Percentiles rank a stretch among this genome's conserved stretches.
These are phyloP conservation scores for Lagorchestes hirsutus DNA, from an alignment of 2,797 vertebrate genomes.

Conservation along the genomic window DNA sequence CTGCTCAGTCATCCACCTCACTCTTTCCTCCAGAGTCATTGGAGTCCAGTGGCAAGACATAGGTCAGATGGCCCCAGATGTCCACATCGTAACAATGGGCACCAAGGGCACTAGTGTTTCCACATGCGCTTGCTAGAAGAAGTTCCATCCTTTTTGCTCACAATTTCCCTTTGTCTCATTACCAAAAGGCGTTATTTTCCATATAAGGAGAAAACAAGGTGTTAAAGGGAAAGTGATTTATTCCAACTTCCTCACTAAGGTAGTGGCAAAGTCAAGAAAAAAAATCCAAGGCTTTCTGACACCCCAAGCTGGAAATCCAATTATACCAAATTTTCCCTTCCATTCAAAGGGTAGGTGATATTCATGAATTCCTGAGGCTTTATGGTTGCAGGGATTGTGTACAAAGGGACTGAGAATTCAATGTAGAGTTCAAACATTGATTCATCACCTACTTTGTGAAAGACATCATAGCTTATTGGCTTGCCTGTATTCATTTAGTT, in stretches of 20 bases:
- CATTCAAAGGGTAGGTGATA: not conserved
- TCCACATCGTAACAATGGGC: not conserved
- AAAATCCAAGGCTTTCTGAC: slow-evolving; percentile 7
- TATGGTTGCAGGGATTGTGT: not conserved
- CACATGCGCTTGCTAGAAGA: not conserved
- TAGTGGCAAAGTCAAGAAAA: not conserved
- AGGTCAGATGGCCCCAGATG: not conserved
- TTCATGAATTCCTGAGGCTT: not conserved
- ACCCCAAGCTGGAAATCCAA: not conserved
- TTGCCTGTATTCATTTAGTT: not conserved
- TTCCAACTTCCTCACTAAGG: not conserved
- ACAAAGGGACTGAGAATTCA: not conserved
- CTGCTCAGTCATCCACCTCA: not conserved
- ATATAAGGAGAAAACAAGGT: not conserved
- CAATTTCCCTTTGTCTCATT: not conserved
- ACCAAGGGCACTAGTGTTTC: not conserved
- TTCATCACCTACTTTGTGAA: not conserved
- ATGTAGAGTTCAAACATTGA: not conserved
- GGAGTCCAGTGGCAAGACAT: not conserved
- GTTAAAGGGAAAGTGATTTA: not conserved
- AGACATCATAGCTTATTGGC: not conserved
- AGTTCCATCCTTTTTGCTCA: not conserved
- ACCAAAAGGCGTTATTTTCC: not conserved
- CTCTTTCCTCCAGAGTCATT: not conserved
- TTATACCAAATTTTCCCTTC: not conserved